Evolutionary conservation across 2,113 vertebrate species (phyloP).

Genomic region (Labeo catla): DNA sequence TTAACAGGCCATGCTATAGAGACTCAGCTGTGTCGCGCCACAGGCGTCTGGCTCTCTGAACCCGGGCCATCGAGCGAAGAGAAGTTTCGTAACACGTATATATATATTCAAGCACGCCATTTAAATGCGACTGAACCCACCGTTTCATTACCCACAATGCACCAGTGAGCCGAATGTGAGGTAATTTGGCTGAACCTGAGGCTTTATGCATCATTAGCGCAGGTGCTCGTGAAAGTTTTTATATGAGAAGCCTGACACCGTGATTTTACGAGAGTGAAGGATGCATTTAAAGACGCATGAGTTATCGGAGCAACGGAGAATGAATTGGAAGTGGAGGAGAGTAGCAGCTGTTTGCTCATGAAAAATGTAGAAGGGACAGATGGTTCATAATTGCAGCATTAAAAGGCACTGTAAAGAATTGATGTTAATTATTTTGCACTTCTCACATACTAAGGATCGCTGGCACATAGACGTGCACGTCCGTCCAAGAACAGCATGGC

Average conservation of each 20-base stretch:
- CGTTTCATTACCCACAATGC: slow-evolving; percentile 25
- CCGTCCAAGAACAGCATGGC: slow-evolving; percentile 6
- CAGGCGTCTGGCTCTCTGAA: slow-evolving; percentile 23
- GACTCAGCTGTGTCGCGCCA: slow-evolving; percentile 1
- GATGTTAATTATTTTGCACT: slow-evolving; percentile 57
- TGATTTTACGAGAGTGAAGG: slow-evolving; percentile 5
- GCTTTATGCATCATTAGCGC: slow-evolving; percentile 23
- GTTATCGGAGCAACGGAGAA: background rate
- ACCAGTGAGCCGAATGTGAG: background rate
- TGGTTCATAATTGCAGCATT: slow-evolving; percentile 61
- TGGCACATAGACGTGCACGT: background rate
- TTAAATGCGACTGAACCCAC: background rate
- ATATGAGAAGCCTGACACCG: background rate
- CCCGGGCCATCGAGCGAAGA: background rate
- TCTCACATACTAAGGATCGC: slow-evolving; percentile 20
- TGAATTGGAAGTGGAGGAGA: slow-evolving; percentile 9
- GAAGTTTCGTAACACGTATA: background rate
- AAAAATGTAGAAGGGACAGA: slow-evolving; percentile 58
- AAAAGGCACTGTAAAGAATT: slow-evolving; percentile 59
- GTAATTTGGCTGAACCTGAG: slow-evolving; percentile 1
- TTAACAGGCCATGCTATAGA: slow-evolving; percentile 22
- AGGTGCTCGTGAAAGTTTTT: slow-evolving; percentile 11
- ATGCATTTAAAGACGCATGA: background rate
- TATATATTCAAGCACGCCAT: background rate
- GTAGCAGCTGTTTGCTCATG: slow-evolving; percentile 56